These are phyloP conservation scores for Myocastor coypus DNA, from an alignment of 2,113 vertebrate species.

Conservation along the genomic window DNA sequence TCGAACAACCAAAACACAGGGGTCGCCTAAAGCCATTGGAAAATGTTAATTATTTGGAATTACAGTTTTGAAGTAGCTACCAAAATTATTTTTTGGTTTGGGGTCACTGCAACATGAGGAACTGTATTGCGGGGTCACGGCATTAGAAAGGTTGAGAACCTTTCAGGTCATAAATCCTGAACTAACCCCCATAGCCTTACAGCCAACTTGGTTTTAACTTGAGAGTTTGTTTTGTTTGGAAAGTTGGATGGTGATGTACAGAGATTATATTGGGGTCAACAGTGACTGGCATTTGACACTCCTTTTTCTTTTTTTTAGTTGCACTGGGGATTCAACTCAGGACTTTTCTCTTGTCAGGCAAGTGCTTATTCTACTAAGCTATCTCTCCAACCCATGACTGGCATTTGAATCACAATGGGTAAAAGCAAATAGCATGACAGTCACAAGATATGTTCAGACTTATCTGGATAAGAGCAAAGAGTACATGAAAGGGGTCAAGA, in stretches of 20 bases:
- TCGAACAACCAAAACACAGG: no score
- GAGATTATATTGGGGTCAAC: background rate
- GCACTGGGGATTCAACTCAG: no score
- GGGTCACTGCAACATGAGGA: no score
- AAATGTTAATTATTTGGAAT: no score
- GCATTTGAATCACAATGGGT: conserved; percentile 25
- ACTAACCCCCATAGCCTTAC: background rate
- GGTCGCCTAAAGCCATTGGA: no score
- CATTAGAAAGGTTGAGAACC: no score
- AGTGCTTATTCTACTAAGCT: no score
- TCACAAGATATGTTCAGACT: background rate
- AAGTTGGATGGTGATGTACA: conserved; percentile 20
- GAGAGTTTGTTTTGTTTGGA: conserved; percentile 48
- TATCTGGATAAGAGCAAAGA: background rate
- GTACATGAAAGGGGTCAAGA: background rate
- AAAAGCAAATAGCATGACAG: conserved; percentile 30
- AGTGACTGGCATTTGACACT: conserved; percentile 28
- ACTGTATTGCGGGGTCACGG: no score
- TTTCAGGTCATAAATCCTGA: background rate
- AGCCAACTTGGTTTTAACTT: conserved; percentile 44
- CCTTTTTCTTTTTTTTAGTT: no score
- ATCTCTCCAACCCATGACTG: background rate
- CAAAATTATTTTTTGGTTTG: no score
- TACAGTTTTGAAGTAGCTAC: no score
- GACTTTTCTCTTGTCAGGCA: no score